Evolutionary conservation across 2,113 vertebrate genomes (phyloP).

Genomic region (Echinops telfairi): DNA sequence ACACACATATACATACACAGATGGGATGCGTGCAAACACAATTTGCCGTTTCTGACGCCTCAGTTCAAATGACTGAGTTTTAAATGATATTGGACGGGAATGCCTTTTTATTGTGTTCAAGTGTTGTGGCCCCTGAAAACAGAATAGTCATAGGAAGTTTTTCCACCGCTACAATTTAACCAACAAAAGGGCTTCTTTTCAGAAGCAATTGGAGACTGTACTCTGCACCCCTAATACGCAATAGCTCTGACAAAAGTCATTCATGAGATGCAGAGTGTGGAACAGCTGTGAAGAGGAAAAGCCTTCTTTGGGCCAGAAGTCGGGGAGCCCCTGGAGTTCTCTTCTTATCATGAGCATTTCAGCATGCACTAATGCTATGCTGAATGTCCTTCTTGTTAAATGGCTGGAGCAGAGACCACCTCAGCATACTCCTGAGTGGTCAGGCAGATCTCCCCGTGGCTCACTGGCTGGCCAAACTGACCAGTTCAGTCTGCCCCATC

Average conservation of each 20-base stretch:
- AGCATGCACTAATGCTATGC: background rate
- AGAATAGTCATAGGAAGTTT: background rate
- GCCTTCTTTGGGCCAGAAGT: background rate
- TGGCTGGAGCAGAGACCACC: background rate
- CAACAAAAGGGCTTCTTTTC: background rate
- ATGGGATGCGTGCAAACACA: conserved; percentile 9
- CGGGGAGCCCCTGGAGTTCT: background rate
- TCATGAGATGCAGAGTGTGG: background rate
- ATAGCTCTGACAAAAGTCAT: background rate
- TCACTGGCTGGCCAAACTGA: background rate
- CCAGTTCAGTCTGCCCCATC: too few relatives aligned
- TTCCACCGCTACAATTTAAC: background rate
- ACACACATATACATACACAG: conserved; percentile 54
- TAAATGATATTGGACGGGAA: background rate
- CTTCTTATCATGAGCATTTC: background rate
- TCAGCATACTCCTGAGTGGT: background rate
- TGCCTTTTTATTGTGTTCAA: background rate
- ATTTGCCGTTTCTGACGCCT: background rate
- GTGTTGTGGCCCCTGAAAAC: background rate
- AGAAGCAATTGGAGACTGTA: background rate
- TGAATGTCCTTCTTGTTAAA: background rate
- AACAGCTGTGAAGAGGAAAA: background rate
- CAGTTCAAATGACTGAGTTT: background rate
- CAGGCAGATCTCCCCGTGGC: background rate
- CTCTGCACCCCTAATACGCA: background rate